Base-by-base conservation (phyloP, 2,888 invertebrate genomes). In the Pristionchus maxplancki region DNA sequence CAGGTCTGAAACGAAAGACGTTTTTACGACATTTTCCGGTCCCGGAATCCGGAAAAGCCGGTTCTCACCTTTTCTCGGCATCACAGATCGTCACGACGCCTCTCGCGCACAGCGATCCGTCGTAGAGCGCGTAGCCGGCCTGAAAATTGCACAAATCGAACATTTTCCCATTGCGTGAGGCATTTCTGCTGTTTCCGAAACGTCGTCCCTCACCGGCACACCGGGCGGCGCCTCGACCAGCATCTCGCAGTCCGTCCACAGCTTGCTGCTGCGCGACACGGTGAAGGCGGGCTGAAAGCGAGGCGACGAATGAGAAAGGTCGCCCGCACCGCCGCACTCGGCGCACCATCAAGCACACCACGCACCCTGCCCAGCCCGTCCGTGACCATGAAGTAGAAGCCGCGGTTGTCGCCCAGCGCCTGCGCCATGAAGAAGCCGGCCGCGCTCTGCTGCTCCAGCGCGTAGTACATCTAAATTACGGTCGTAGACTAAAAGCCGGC, bases 201-300 rank as follows among this genome's bases (percentile, higher is more conserved):
- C n/a, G 58, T 58, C n/a, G 58, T 20, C 58, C 53, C 44, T 78
- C 44, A 78, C 78, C 78, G 78, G 44, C 3, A 78, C 13, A 2
- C 78, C 78, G 44, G 78, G 78, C 78, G 78, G 78, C 44, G 78
- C 44, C 44, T 78, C 78, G 17, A 78, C 44, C n/a, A 78, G 17
- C 78, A 78, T 78, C 78, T 78, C 78, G 44, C 44, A 44, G 78
- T 78, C 44, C 78, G 78, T 78, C 78, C 78, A 78, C 78, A 78
- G n/a, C 78, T 78, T 78, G 78, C 44, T 78, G 78, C 44, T 48
- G 78, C 78, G 78, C 4, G 17, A 24, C 11, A 78, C n/a, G 24
- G 44, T 9, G 78, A 78, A 48, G 28, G 78, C 40, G 78, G 24
- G 78, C 78, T 78, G 78, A 5, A 78, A 71, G n/a, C n/a, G n/a